Evolutionary conservation across 2,113 vertebrate species (phyloP).

Genomic region (Pollachius pollachius): DNA sequence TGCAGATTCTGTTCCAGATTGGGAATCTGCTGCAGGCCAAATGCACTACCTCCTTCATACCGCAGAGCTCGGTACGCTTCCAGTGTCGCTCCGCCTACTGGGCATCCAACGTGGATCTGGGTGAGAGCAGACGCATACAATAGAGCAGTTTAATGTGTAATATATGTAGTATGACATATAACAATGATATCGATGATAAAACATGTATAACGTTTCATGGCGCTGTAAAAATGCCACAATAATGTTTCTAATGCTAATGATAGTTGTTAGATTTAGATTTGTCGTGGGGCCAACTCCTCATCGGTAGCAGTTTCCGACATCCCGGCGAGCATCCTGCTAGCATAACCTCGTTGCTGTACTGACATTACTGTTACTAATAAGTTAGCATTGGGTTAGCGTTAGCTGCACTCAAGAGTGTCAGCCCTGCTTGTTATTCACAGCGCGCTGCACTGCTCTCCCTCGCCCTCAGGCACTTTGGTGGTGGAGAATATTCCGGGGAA

Average conservation of each 20-base stretch:
- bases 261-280: background rate
- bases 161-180: background rate
- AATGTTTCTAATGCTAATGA: background rate
- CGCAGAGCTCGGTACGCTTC: conserved; percentile 66
- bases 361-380: too few relatives aligned
- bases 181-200: background rate
- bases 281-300: too few relatives aligned
- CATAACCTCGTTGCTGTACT: too few relatives aligned
- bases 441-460: background rate
- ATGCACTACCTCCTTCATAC: conserved; percentile 65
- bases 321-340: too few relatives aligned
- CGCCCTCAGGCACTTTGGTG: conserved; percentile 64
- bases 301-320: too few relatives aligned
- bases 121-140: conserved; percentile 28
- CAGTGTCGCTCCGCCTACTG: conserved; percentile 69
- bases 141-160: too few relatives aligned
- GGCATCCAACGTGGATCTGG: conserved; percentile 71
- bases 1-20: conserved; percentile 73
- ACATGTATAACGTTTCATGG: background rate
- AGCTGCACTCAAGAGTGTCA: too few relatives aligned
- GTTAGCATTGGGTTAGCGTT: too few relatives aligned
- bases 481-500: conserved; percentile 61
- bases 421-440: background rate
- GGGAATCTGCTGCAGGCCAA: conserved; percentile 70
- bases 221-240: too few relatives aligned